Evolutionary conservation across 2,888 invertebrate species (phyloP), one percentile per base, ranked within the genome.

Genomic region (Gnatocerus cornutus): DNA sequence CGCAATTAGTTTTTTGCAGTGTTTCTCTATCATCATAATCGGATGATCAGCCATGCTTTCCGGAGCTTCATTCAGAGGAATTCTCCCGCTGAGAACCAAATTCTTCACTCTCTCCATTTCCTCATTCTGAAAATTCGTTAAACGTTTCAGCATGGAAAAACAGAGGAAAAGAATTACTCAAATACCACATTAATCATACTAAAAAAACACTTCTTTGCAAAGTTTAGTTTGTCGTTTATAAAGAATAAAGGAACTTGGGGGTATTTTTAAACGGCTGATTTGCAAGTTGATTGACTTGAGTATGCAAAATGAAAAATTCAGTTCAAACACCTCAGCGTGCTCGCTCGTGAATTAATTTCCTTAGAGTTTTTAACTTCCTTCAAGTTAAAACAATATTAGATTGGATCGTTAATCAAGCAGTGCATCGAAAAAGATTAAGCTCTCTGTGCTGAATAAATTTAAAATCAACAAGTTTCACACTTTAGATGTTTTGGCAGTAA

Each of bases 101-200:
- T 89, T 88, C 80, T 92, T 92, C 72, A 91, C 88, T 64, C 92
- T 85, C 81, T 91, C 90, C 85, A 90, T 87, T 83, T 92, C 92
- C 37, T 67, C 63, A 6, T 46, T 27, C 67, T 70, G 27, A 14
- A 87, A 80, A 87, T 37, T 13, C 1, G 14, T 9, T 39, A 7
- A 48, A 4, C 21, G 21, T 21, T 21, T 21, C 21, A 4, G 21
- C 4, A 4, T 21, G 1, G 21, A 21, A 21, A 21, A 21, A 21
- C 21, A 21, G n/a, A 21, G 21, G 21, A 21, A 21, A 21, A 21
- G 21, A 21, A 21, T 21, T 21, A 21, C 4, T 21, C 4, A 21
- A 21, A 21, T 21, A 4, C 4, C 21, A 21, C 41, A 30, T 41
- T 58, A 58, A 58, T 29, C 41, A 29, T 7, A 39, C 14, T 55